phyloP scores from a whole-genome alignment of 2,113 vertebrate species.

The Coryphaenoides rupestris region DNA sequence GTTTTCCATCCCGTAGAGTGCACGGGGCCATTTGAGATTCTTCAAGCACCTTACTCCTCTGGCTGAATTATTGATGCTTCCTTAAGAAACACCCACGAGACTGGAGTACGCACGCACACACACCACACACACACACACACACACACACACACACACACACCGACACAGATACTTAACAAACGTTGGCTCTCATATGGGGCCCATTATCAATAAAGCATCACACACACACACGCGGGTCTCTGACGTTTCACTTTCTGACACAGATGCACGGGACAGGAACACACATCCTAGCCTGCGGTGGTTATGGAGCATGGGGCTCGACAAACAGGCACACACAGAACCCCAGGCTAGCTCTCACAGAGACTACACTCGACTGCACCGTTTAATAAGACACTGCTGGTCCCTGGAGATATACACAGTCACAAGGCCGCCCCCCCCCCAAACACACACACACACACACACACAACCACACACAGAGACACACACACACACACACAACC shows the following conservation, averaged over 20 bases:
- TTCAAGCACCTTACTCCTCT: constrained; percentile 42
- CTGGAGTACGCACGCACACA: constrained; percentile 5
- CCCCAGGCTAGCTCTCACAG: constrained; percentile 9
- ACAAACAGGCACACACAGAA: constrained; percentile 46
- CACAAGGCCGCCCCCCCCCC: constrained; percentile 11
- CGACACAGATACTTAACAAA: constrained; percentile 37
- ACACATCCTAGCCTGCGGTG: not conserved
- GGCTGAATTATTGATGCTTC: constrained; percentile 67
- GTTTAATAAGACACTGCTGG: constrained; percentile 33
- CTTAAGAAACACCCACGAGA: constrained; percentile 50
- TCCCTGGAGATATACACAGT: constrained; percentile 16
- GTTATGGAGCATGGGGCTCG: constrained; percentile 11
- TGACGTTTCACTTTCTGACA: constrained; percentile 66
- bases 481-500: not conserved
- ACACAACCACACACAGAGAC: not conserved
- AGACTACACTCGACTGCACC: not conserved
- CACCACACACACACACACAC: constrained; percentile 29
- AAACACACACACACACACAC: constrained; percentile 1
- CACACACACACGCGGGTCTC: constrained; percentile 55
- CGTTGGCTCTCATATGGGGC: constrained; percentile 52
- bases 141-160: constrained; percentile 24
- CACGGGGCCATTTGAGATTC: constrained; percentile 66
- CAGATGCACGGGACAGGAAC: not conserved
- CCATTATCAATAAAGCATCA: constrained; percentile 63
- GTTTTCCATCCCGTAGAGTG: constrained; percentile 62